Base-by-base conservation (phyloP, 1,140 invertebrate genomes). In the Mizuhopecten yessoensis region DNA sequence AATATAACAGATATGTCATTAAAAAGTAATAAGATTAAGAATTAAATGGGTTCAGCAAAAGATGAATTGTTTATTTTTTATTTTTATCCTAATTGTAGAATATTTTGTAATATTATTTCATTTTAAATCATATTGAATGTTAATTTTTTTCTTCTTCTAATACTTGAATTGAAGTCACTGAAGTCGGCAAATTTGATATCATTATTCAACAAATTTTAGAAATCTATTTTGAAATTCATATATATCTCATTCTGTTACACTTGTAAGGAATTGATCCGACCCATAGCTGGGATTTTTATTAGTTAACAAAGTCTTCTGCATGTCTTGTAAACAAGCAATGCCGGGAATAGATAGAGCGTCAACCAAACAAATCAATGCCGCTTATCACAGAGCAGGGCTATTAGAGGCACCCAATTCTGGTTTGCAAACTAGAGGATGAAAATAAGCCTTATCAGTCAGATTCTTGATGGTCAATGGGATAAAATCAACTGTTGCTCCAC, bases 401-500 rank as follows among this genome's bases (percentile, higher is more conserved):
- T 75, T n/a, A 29, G 57, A 29, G 23, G 1, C n/a, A 75, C 23
- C 29, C 57, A 45, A 45, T 45, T 13, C 42, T 17, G 17, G 42
- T 45, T 45, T 45, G 42, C 42, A 75, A 75, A 75, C 57, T 75
- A 5, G 57, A 29, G 57, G 57, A 75, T 75, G 57, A 75, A 75
- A 75, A 29, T 75, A n/a, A 75, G 57, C 57, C 57, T 75, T n/a
- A 75, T 75, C 57, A 11, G 57, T 29, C 5, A 5, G 23, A 75
- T 75, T n/a, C 57, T 29, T n/a, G 23, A 75, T n/a, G 57, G 57
- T 29, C 57, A 75, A 75, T 29, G 29, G 57, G 57, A 75, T 75
- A 75, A 75, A 75, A 75, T 75, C 57, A 75, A 75, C 57, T 75
- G 57, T 75, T 75, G 57, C n/a, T 75, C 57, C 57, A 75, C 20